Base-by-base conservation (phyloP, 2,797 vertebrate species). In the Hafferia zeledoni region DNA sequence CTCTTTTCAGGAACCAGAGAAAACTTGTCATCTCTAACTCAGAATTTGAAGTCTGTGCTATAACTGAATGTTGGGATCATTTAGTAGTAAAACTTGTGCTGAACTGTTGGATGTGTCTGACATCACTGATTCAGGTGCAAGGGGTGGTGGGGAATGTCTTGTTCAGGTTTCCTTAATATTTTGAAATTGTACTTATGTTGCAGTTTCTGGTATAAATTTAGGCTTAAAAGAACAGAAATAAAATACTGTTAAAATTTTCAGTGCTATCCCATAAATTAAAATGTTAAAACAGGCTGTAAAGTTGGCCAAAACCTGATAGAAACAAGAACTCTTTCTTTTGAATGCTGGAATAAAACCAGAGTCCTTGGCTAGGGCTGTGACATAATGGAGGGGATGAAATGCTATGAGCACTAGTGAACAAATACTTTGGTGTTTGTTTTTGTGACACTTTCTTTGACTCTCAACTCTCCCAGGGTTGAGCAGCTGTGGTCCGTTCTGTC, bases 401-500 rank as follows among this genome's bases (percentile, higher is more conserved):
- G 25, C 33, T 60, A 1, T 7, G 19, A 61, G 9, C 19, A 28
- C 7, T 3, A 25, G 17, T 17, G 43, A 78, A 61, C 14, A 79
- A 72, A 33, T 14, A 4, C 6, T 67, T 74, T 46, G 74, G 22
- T 56, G 41, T 71, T 56, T 50, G 9, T 27, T 37, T 74, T 72
- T 76, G 27, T 65, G 47, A 25, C 9, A 7, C 5, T 41, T 46
- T 39, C 4, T 68, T 87, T 67, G 27, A 4, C 23, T 65, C 65
- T 74, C 46, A 19, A 8, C n/a, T 49, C 25, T 89, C 47, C 23
- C 60, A 57, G 41, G 43, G 69, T 0, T 61, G 43, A 83, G 13
- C 23, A 44, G 19, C 0, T 0, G 6, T 17, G 82, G 49, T 37
- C n/a, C 53, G 23, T 53, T 83, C 52, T 63, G n/a, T 9, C 23